A percentile compares a stretch with the other conserved stretches of the same genome.
phyloP scores from a whole-genome alignment of 2,113 vertebrate species.

The Cygnus atratus region DNA sequence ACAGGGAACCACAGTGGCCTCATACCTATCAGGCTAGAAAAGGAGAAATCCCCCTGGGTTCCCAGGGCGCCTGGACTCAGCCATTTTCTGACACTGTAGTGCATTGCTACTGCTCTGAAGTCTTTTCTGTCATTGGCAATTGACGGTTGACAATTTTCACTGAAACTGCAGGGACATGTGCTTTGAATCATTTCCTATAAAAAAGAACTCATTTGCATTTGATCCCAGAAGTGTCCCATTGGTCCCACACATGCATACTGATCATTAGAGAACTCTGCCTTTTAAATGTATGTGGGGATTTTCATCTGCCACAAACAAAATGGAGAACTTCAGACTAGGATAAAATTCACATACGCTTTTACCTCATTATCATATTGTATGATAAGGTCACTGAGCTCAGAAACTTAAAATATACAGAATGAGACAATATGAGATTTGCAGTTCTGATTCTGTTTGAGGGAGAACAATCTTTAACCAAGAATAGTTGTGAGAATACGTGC shows the following conservation, averaged over 20 bases:
- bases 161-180: background rate
- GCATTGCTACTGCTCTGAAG: background rate
- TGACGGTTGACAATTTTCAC: background rate
- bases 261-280: background rate
- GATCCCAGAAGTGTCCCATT: background rate
- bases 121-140: background rate
- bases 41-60: background rate
- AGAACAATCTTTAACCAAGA: constrained; percentile 22
- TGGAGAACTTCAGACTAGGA: background rate
- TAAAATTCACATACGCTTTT: background rate
- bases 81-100: background rate
- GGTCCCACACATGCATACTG: background rate
- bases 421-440: background rate
- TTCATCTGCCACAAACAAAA: background rate
- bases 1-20: background rate
- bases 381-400: background rate
- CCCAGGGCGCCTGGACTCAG: background rate
- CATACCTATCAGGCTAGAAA: background rate
- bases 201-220: background rate
- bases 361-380: background rate
- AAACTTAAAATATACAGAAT: background rate
- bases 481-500: constrained; percentile 5
- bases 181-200: background rate
- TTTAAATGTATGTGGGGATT: background rate
- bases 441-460: background rate